These are phyloP conservation scores for Phataginus tricuspis DNA, from an alignment of 2,797 vertebrate genomes.

Conservation along the genomic window DNA sequence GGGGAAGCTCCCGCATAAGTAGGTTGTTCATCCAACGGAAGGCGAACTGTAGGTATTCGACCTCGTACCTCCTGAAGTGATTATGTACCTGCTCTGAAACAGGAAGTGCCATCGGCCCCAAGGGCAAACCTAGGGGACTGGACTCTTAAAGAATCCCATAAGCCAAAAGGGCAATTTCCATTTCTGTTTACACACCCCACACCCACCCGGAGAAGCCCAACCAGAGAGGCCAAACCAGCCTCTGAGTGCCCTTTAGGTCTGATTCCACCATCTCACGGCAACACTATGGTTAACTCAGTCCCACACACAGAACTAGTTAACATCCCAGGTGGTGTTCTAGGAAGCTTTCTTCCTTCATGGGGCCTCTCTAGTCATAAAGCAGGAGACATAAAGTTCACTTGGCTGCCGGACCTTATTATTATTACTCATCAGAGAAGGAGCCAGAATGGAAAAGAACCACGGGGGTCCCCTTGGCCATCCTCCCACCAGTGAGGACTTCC, in stretches of 20 bases:
- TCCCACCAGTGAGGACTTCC: not conserved
- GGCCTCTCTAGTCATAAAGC: not conserved
- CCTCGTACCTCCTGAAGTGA: constrained; percentile 96
- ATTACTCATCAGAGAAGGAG: not conserved
- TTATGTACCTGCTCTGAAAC: constrained; percentile 94
- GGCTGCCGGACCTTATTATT: not conserved
- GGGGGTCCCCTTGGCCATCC: not conserved
- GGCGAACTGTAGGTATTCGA: constrained; percentile 98
- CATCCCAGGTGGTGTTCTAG: not conserved
- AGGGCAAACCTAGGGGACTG: not conserved
- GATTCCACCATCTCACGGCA: not conserved
- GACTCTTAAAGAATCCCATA: not conserved
- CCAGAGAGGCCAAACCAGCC: too few species aligned
- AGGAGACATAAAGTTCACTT: not conserved
- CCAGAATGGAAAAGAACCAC: not conserved
- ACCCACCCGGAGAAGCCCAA: not conserved
- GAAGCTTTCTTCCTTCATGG: not conserved
- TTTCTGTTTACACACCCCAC: not conserved
- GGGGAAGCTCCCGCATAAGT: constrained; percentile 97
- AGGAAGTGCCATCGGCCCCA: constrained; percentile 72
- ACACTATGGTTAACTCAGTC: not conserved
- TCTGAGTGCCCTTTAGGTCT: rapidly evolving
- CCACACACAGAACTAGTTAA: not conserved
- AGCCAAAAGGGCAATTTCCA: not conserved
- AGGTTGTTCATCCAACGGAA: constrained; percentile 99